Base-by-base conservation (phyloP, 2,888 invertebrate genomes). In the Scaptodrosophila latifasciaeformis region DNA sequence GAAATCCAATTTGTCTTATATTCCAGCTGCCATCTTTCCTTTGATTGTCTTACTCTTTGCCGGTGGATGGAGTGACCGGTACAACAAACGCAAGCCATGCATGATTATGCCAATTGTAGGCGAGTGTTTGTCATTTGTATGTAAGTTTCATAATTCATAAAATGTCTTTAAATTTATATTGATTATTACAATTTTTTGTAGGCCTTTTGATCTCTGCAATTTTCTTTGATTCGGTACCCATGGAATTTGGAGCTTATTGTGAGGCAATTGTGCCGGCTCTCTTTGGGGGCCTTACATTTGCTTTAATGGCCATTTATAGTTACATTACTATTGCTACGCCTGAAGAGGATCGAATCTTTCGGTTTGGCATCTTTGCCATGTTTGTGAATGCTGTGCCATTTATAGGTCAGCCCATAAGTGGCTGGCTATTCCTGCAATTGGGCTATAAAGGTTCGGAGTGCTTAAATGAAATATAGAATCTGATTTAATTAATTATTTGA, bases 31-130 rank as follows among this genome's bases (percentile, higher is more conserved):
- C 2, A 84, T 86, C 39, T 86, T 86, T 13, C 86, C 86, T 1
- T 49, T 86, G 40, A 85, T 87, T 54, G 85, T 87, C 10, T 66
- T 86, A 18, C 70, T 87, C 0, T 87, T 86, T 51, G 86, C 86
- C 43, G 86, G 86, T 13, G 86, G 86, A 1, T 87, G 86, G 86
- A 84, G 85, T 31, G 86, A 87, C 70, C 80, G 84, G 29, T 85
- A 83, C 55, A 85, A 86, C 29, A 81, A 84, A 42, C 70, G 86
- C 3, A 87, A 86, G 51, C 86, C 86, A 9, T 86, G 86, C 44
- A 85, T 87, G 76, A 71, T 87, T 12, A 48, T 84, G 30, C 86
- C 86, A 1, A 68, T 87, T 19, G 56, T 86, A 5, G 86, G 86
- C 0, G 86, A 86, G 48, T 65, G 67, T 0, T 53, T 85, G 0